Percentiles rank a stretch among this genome's conserved stretches.
phyloP scores from a whole-genome alignment of 2,797 vertebrate genomes.

The Heliangelus exortis region DNA sequence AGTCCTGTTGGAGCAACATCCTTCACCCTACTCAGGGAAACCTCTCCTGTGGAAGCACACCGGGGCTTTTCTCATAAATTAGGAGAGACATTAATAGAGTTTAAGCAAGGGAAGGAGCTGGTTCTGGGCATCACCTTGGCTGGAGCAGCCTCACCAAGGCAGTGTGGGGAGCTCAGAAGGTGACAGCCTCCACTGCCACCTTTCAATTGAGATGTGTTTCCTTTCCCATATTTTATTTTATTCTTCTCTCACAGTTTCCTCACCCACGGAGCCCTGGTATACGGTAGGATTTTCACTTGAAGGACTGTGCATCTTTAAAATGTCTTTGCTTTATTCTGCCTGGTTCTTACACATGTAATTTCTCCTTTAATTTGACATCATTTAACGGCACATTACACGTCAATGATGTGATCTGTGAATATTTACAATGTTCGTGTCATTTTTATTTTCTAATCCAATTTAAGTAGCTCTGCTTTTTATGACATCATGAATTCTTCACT shows the following conservation, averaged over 20 bases:
- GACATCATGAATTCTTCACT: conserved; percentile 85
- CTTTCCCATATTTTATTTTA: conserved; percentile 77
- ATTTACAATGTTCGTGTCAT: conserved; percentile 87
- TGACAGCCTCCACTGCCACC: conserved; percentile 41
- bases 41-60: not conserved
- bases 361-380: conserved; percentile 86
- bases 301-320: conserved; percentile 83
- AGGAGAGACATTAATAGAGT: not conserved
- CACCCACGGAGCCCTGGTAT: conserved; percentile 70
- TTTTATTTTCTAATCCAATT: conserved; percentile 86
- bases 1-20: not conserved
- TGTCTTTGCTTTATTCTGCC: conserved; percentile 82
- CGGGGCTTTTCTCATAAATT: not conserved
- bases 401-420: conserved; percentile 86
- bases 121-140: not conserved
- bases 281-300: conserved; percentile 76
- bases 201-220: conserved; percentile 72
- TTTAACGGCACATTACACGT: conserved; percentile 86
- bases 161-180: not conserved
- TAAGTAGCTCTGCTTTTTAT: conserved; percentile 84
- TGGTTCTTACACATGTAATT: conserved; percentile 83
- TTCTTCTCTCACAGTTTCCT: conserved; percentile 60
- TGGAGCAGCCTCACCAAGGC: conserved; percentile 16
- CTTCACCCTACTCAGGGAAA: not conserved
- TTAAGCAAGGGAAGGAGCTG: not conserved